These are phyloP conservation scores for Caenorhabditis sp. DNA, from an alignment of 2,888 invertebrate genomes.

Conservation along the genomic window DNA sequence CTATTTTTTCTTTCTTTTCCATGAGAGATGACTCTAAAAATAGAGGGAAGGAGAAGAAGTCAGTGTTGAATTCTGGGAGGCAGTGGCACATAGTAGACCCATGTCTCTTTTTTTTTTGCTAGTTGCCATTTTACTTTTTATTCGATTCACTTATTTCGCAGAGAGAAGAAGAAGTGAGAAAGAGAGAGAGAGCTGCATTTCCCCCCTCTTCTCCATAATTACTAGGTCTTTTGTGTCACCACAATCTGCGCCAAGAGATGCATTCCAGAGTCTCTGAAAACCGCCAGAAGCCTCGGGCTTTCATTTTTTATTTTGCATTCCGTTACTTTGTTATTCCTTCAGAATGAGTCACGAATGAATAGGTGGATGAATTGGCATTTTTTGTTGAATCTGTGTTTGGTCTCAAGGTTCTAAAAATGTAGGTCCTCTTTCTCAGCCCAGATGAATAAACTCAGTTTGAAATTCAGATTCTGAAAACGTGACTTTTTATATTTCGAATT, in stretches of 20 bases:
- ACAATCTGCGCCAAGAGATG: conserved; percentile 18
- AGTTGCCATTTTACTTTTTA: conserved; percentile 58
- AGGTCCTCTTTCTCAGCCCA: too few relatives aligned
- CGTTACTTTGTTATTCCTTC: too few relatives aligned
- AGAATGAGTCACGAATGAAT: too few relatives aligned
- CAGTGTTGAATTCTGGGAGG: conserved; percentile 10
- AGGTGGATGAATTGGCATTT: too few relatives aligned
- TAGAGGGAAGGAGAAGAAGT: conserved; percentile 41
- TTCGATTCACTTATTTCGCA: conserved; percentile 48
- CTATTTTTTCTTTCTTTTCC: neutral
- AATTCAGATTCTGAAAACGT: too few relatives aligned
- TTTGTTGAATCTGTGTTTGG: too few relatives aligned
- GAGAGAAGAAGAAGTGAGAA: neutral
- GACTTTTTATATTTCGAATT: too few relatives aligned
- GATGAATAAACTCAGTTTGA: too few relatives aligned
- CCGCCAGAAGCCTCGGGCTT: neutral
- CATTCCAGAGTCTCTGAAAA: conserved; percentile 12
- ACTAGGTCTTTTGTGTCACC: conserved; percentile 47
- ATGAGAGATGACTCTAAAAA: conserved; percentile 32
- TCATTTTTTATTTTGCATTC: neutral
- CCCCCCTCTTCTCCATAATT: conserved; percentile 38
- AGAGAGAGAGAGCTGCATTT: conserved; percentile 25
- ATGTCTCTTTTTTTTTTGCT: conserved; percentile 53
- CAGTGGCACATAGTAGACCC: conserved; percentile 9
- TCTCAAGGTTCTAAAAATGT: too few relatives aligned